Percentiles rank a stretch among this genome's conserved stretches.
phyloP scores from a whole-genome alignment of 2,888 invertebrate species.

The Macrophya annulata region DNA sequence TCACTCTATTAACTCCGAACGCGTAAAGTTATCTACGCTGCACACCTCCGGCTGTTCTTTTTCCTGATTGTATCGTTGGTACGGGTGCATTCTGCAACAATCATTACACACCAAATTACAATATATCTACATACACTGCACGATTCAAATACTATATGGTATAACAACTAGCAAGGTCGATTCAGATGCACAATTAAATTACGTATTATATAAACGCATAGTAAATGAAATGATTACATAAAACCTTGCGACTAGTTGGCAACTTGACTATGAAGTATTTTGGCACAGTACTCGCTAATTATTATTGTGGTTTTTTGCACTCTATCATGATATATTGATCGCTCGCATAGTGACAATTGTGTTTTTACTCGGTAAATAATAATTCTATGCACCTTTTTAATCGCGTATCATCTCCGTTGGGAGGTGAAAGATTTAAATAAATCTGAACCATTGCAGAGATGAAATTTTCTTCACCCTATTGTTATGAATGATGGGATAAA shows the following conservation, averaged over 20 bases:
- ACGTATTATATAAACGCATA: background rate
- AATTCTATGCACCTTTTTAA: constrained; percentile 7
- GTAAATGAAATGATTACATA: constrained; percentile 28
- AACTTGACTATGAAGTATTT: background rate
- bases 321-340: background rate
- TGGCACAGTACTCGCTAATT: constrained; percentile 26
- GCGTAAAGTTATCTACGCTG: constrained; percentile 16
- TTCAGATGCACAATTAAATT: background rate
- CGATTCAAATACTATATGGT: background rate
- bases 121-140: background rate
- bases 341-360: background rate
- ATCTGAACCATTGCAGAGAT: constrained; percentile 25
- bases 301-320: background rate
- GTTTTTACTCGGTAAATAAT: background rate
- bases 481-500: constrained; percentile 26
- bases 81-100: constrained; percentile 49
- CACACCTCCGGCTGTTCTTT: background rate
- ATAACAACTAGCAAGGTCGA: background rate
- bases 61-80: background rate
- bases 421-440: constrained; percentile 8
- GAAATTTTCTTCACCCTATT: background rate
- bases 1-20: constrained; percentile 19
- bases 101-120: constrained; percentile 12
- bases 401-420: background rate
- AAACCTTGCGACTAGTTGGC: constrained; percentile 21